These are phyloP conservation scores for Pangasius djambal DNA, from an alignment of 2,797 vertebrate genomes.

Conservation along the genomic window DNA sequence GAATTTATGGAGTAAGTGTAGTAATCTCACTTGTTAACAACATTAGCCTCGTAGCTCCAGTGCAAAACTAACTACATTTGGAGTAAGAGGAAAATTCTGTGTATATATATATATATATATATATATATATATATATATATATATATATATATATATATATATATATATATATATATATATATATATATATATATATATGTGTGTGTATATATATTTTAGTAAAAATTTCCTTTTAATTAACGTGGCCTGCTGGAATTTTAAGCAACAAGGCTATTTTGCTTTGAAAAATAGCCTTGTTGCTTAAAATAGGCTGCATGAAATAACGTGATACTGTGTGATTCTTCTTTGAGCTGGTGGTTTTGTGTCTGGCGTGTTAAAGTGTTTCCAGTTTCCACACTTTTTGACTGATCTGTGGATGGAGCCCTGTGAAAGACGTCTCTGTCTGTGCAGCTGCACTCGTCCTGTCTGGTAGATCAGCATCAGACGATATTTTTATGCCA, in stretches of 20 bases:
- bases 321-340: conserved; percentile 32
- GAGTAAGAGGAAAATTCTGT: not conserved
- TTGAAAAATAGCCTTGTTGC: conserved; percentile 19
- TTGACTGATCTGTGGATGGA: conserved; percentile 30
- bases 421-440: conserved; percentile 5
- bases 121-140: no score
- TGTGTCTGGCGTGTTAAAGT: conserved; percentile 27
- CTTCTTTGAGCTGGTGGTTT: conserved; percentile 14
- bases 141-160: not conserved
- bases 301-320: conserved; percentile 41
- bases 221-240: not conserved
- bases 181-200: not conserved
- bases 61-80: conserved; percentile 32
- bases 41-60: not conserved
- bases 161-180: not conserved
- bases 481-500: not conserved
- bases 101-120: not conserved
- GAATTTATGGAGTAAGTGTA: no score
- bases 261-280: conserved; percentile 11
- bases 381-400: conserved; percentile 26
- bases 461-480: conserved; percentile 34
- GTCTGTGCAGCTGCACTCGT: conserved; percentile 24
- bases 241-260: not conserved
- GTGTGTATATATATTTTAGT: not conserved
- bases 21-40: not conserved